A percentile compares a stretch with the other conserved stretches of the same genome.
Conservation (phyloP, 1,140 invertebrate species). For the Drosophila teissieri region DNA sequence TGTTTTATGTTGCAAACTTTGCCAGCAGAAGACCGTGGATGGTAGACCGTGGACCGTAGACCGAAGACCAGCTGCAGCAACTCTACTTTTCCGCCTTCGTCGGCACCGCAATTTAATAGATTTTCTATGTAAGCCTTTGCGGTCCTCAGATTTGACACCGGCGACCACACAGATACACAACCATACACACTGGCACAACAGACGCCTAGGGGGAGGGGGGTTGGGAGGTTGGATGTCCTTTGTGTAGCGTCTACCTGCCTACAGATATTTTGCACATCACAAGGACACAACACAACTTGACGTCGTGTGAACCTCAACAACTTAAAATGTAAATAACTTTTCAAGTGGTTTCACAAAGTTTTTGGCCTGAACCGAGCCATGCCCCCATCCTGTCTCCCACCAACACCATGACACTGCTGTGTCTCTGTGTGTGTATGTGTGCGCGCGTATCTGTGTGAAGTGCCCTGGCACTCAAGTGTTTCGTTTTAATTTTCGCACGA, state of each 20-base stretch:
- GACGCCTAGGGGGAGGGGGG: slow-evolving; percentile 1
- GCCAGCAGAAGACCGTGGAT: slow-evolving; percentile 34
- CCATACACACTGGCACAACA: slow-evolving; percentile 26
- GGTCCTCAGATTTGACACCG: slow-evolving; percentile 75
- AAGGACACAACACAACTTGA: slow-evolving; percentile 79
- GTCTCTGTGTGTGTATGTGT: slow-evolving; percentile 1
- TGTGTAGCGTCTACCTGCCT: slow-evolving; percentile 55
- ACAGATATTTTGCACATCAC: slow-evolving; percentile 80
- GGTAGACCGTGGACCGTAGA: background rate
- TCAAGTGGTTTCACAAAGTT: slow-evolving; percentile 81
- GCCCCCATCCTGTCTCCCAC: background rate
- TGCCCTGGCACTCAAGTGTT: slow-evolving; percentile 73
- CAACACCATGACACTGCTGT: background rate
- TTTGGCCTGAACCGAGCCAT: slow-evolving; percentile 59
- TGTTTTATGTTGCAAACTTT: slow-evolving; percentile 82
- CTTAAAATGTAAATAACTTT: slow-evolving; percentile 83
- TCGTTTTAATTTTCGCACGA: slow-evolving; percentile 79
- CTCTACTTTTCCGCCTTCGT: slow-evolving; percentile 8
- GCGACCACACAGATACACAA: slow-evolving; percentile 65
- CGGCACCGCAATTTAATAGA: slow-evolving; percentile 76
- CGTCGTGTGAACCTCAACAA: slow-evolving; percentile 82
- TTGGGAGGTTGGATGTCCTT: slow-evolving; percentile 1
- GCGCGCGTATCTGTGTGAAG: slow-evolving; percentile 51
- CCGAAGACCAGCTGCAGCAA: slow-evolving; percentile 15
- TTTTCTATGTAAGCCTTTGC: slow-evolving; percentile 78